Evolutionary conservation across 37 sponge, comb jelly and placozoan species (phyloP).

Genomic region (Agelas oroides): DNA sequence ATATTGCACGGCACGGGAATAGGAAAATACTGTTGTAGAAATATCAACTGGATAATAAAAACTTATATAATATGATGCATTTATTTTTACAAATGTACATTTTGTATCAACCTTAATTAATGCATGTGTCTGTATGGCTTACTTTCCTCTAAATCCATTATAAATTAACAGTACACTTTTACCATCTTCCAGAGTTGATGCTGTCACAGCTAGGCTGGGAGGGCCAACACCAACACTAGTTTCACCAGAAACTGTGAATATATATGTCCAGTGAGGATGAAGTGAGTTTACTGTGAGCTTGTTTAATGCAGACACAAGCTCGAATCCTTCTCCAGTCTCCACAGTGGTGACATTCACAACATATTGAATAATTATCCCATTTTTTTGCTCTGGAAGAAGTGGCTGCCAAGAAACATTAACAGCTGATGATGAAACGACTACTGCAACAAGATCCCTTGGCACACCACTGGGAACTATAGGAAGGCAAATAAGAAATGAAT

Average conservation of each 20-base stretch:
- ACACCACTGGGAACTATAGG: background rate
- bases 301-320: background rate
- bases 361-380: conserved; percentile 18
- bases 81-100: background rate
- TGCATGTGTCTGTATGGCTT: too few species aligned
- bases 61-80: background rate
- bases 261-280: conserved; percentile 31
- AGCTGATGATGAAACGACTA: background rate
- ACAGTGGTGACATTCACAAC: background rate
- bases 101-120: background rate
- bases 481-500: too few species aligned
- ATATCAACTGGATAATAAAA: conserved; percentile 1
- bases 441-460: background rate
- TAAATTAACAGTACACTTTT: background rate
- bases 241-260: conserved; percentile 21
- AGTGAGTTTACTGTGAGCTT: background rate
- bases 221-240: conserved; percentile 34
- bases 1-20: too few species aligned
- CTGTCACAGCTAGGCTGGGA: background rate
- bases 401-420: conserved; percentile 15
- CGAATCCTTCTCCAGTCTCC: background rate
- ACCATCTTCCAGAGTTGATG: conserved; percentile 27
- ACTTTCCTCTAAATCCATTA: background rate
- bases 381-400: background rate
- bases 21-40: background rate